Percentiles rank a stretch among this genome's conserved stretches.
Conservation (phyloP, 2,797 vertebrate species). For the Odontamblyopus rebecca region DNA sequence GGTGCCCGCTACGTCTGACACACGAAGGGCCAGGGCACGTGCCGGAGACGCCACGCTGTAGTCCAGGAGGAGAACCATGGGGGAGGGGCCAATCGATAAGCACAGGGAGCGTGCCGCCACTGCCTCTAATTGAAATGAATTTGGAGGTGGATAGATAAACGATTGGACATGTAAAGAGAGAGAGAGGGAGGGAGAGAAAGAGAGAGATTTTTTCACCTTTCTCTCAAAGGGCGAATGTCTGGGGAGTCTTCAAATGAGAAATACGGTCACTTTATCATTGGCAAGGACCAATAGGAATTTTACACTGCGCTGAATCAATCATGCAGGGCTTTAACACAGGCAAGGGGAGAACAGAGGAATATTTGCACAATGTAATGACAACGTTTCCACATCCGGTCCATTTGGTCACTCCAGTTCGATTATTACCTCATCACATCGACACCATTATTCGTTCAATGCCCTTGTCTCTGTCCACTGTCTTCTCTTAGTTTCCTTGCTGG, state of each 20-base stretch:
- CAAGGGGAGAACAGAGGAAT: constrained; percentile 46
- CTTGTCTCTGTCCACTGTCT: constrained; percentile 14
- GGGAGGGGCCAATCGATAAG: constrained; percentile 71
- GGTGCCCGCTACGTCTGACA: constrained; percentile 65
- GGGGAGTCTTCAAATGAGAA: constrained; percentile 68
- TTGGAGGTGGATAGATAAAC: constrained; percentile 71
- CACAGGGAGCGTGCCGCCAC: constrained; percentile 59
- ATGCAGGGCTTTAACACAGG: constrained; percentile 47
- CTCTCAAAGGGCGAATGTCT: constrained; percentile 65
- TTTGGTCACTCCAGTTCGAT: constrained; percentile 51
- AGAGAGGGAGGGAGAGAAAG: constrained; percentile 29
- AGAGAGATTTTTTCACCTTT: constrained; percentile 52
- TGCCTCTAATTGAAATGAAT: constrained; percentile 80
- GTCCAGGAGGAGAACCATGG: constrained; percentile 50
- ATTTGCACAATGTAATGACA: constrained; percentile 59
- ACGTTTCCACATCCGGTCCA: constrained; percentile 49
- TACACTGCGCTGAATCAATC: constrained; percentile 63
- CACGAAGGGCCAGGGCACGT: neutral
- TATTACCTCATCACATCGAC: constrained; percentile 26
- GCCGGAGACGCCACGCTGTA: constrained; percentile 39
- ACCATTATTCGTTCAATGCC: constrained; percentile 18
- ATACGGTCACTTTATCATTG: constrained; percentile 63
- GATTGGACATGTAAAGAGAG: constrained; percentile 67
- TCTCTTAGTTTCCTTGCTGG: neutral
- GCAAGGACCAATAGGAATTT: constrained; percentile 58